These are phyloP conservation scores for Xanthorhoe designata DNA, from an alignment of 2,888 invertebrate genomes.

Conservation along the genomic window DNA sequence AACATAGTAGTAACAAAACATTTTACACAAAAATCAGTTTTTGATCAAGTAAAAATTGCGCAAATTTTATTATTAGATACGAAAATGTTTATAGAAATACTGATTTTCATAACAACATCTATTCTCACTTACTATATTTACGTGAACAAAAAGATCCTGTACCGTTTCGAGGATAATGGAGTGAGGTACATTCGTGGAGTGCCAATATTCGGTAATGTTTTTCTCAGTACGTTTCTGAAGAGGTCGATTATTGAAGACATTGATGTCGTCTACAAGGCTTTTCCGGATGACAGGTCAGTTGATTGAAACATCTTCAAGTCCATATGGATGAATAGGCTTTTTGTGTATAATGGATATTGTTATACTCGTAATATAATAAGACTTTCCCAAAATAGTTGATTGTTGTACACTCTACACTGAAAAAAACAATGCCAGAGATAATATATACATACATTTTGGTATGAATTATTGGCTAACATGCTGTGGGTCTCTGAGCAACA, in stretches of 20 bases:
- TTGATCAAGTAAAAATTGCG: no score
- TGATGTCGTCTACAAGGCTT: constrained; percentile 52
- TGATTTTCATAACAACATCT: constrained; percentile 18
- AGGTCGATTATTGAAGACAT: constrained; percentile 53
- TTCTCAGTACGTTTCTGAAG: constrained; percentile 48
- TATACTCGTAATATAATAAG: no score
- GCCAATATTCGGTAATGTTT: constrained; percentile 59
- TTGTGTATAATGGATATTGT: no score
- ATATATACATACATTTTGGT: no score
- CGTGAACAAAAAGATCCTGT: constrained; percentile 34
- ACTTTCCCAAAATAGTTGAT: no score
- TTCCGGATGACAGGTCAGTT: constrained; percentile 59
- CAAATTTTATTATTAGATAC: no score
- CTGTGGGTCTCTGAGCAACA: no score
- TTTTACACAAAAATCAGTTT: no score
- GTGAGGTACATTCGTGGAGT: constrained; percentile 48
- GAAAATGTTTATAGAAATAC: constrained; percentile 21
- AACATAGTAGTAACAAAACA: no score
- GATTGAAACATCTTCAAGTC: background rate
- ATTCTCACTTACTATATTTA: constrained; percentile 30
- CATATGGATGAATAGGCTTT: background rate
- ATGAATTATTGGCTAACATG: no score
- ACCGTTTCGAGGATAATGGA: constrained; percentile 31
- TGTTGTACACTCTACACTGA: no score
- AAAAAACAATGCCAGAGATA: no score